Percentiles rank a stretch among this genome's conserved stretches.
Evolutionary conservation across 2,888 invertebrate genomes (phyloP).

Genomic region (Mellilla xanthometata): DNA sequence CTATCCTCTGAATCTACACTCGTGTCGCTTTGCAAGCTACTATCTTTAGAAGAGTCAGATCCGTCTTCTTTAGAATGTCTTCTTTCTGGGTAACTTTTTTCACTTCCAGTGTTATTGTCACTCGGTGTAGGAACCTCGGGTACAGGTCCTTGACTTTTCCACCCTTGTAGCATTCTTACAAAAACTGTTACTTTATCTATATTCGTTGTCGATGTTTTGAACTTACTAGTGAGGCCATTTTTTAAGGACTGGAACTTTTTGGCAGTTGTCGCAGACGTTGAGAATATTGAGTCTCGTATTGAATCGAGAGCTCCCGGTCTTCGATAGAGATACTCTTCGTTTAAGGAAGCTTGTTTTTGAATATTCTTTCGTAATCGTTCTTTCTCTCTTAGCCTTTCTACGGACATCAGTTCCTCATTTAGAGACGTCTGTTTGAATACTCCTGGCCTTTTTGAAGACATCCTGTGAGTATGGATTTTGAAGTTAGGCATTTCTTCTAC

Average conservation of each 20-base stretch:
- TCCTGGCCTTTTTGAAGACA: slow-evolving; percentile 79
- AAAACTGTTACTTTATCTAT: slow-evolving; percentile 93
- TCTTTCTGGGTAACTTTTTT: slow-evolving; percentile 83
- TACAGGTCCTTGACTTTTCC: slow-evolving; percentile 84
- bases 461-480: slow-evolving; percentile 75
- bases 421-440: slow-evolving; percentile 92
- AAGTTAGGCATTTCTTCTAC: slow-evolving; percentile 86
- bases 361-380: slow-evolving; percentile 91
- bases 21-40: slow-evolving; percentile 95
- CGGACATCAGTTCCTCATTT: slow-evolving; percentile 94
- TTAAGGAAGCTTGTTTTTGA: slow-evolving; percentile 94
- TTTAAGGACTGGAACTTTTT: slow-evolving; percentile 90
- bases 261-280: slow-evolving; percentile 86
- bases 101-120: slow-evolving; percentile 69
- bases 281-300: slow-evolving; percentile 88
- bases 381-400: slow-evolving; percentile 92
- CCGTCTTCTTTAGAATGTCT: slow-evolving; percentile 93
- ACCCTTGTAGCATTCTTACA: slow-evolving; percentile 92
- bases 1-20: slow-evolving; percentile 97
- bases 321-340: slow-evolving; percentile 91
- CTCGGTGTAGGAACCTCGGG: slow-evolving; percentile 71
- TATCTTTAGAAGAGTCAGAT: slow-evolving; percentile 93
- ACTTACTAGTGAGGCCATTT: slow-evolving; percentile 91
- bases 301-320: slow-evolving; percentile 86
- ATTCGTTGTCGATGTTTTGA: slow-evolving; percentile 91